phyloP scores from a whole-genome alignment of 2,888 invertebrate genomes.

The Cataglyphis albicans region DNA sequence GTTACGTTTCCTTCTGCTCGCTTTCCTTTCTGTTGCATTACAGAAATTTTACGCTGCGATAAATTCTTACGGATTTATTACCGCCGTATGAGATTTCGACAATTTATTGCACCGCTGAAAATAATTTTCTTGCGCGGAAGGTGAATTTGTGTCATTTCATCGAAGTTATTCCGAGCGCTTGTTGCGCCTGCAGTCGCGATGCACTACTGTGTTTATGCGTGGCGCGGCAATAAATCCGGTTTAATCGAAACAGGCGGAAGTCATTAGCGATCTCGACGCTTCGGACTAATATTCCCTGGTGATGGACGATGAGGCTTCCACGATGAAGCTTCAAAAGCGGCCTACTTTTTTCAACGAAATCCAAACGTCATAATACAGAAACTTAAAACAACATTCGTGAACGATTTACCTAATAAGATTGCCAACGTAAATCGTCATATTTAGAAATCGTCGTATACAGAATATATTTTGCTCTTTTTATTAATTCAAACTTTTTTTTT shows the following conservation, averaged over 20 bases:
- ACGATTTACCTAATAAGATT: not conserved
- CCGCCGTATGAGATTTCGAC: not conserved
- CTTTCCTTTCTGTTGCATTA: not conserved
- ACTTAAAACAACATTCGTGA: not conserved
- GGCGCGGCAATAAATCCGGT: slow-evolving; percentile 56
- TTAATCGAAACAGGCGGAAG: slow-evolving; percentile 65
- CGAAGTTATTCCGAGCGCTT: slow-evolving; percentile 44
- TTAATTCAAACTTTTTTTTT: not conserved
- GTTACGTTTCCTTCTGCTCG: not conserved
- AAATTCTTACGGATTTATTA: slow-evolving; percentile 23
- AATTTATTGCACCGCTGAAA: slow-evolving; percentile 37
- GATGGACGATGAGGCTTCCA: not conserved
- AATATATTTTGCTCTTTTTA: slow-evolving; percentile 4
- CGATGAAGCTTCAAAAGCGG: not conserved
- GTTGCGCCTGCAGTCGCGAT: slow-evolving; percentile 42
- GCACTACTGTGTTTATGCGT: slow-evolving; percentile 64
- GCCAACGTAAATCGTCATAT: not conserved
- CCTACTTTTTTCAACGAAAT: not conserved
- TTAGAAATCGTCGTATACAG: not conserved
- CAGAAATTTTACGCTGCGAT: slow-evolving; percentile 24
- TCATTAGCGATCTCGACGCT: slow-evolving; percentile 59
- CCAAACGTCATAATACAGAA: not conserved
- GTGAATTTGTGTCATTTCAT: slow-evolving; percentile 39
- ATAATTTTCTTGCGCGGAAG: slow-evolving; percentile 37
- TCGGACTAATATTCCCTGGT: slow-evolving; percentile 13